phyloP scores from a whole-genome alignment of 2,797 vertebrate genomes.

The Apogon talboti region DNA sequence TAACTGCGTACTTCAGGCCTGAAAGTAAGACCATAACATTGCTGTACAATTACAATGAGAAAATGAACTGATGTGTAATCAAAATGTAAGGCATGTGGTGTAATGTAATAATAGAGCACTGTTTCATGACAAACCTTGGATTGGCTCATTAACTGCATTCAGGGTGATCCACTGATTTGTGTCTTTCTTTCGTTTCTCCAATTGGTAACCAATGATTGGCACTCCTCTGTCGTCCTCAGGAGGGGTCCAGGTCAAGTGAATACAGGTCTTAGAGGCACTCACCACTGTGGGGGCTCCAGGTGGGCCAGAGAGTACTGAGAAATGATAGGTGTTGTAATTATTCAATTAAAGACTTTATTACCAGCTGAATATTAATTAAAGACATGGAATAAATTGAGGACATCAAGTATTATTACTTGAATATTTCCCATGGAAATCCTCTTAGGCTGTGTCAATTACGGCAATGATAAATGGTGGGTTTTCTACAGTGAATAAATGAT shows the following conservation, averaged over 20 bases:
- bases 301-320: slow-evolving; percentile 82
- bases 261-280: slow-evolving; percentile 79
- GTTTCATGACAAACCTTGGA: slow-evolving; percentile 76
- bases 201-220: slow-evolving; percentile 83
- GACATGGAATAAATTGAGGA: slow-evolving; percentile 18
- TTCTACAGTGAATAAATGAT: slow-evolving; percentile 21
- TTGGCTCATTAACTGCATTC: slow-evolving; percentile 74
- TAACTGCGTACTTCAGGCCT: slow-evolving; percentile 79
- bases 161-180: slow-evolving; percentile 83
- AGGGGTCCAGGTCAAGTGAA: slow-evolving; percentile 84
- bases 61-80: background rate
- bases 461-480: slow-evolving; percentile 11
- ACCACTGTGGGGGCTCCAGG: slow-evolving; percentile 82
- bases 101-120: background rate
- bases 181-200: slow-evolving; percentile 89
- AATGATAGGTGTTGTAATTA: slow-evolving; percentile 30
- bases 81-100: background rate
- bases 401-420: slow-evolving; percentile 16
- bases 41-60: background rate
- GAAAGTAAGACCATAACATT: slow-evolving; percentile 13
- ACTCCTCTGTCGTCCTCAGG: slow-evolving; percentile 80
- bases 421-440: slow-evolving; percentile 22
- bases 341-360: slow-evolving; percentile 16
- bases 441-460: slow-evolving; percentile 1
- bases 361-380: slow-evolving; percentile 23